Evolutionary conservation across 2,797 vertebrate species (phyloP).

Genomic region (Scolopax rusticola): DNA sequence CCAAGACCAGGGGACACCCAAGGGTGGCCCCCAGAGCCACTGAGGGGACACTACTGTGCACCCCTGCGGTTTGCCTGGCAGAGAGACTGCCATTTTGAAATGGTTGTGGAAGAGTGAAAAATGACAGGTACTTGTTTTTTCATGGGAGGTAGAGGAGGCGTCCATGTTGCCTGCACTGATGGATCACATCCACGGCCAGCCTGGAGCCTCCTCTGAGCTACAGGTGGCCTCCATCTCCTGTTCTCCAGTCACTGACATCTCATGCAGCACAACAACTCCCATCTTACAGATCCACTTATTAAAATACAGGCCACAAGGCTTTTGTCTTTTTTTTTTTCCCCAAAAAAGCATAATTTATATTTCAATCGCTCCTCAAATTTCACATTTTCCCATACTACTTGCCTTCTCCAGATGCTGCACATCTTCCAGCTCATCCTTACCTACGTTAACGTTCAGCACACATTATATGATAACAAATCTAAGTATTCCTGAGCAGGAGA

Average conservation of each 20-base stretch:
- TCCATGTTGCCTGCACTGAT: background rate
- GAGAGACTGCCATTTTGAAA: background rate
- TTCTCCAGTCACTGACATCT: background rate
- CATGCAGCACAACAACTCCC: background rate
- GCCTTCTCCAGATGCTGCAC: background rate
- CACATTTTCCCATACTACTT: background rate
- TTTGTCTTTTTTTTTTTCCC: background rate
- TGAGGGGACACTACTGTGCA: fast-evolving
- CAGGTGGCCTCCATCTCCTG: background rate
- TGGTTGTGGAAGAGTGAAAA: background rate
- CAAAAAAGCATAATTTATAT: background rate
- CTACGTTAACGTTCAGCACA: background rate
- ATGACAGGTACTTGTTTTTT: background rate
- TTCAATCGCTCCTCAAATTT: background rate
- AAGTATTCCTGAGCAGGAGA: background rate
- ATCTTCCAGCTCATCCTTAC: background rate
- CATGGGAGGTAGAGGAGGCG: background rate
- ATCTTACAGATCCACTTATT: background rate
- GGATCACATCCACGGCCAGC: background rate
- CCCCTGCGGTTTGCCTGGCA: background rate
- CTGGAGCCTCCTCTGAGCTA: background rate
- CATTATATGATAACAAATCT: background rate
- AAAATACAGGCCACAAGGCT: background rate
- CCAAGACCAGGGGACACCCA: background rate
- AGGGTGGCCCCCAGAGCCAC: background rate